These are phyloP conservation scores for Heliconius ethilla DNA, from an alignment of 2,888 invertebrate species.

Conservation along the genomic window DNA sequence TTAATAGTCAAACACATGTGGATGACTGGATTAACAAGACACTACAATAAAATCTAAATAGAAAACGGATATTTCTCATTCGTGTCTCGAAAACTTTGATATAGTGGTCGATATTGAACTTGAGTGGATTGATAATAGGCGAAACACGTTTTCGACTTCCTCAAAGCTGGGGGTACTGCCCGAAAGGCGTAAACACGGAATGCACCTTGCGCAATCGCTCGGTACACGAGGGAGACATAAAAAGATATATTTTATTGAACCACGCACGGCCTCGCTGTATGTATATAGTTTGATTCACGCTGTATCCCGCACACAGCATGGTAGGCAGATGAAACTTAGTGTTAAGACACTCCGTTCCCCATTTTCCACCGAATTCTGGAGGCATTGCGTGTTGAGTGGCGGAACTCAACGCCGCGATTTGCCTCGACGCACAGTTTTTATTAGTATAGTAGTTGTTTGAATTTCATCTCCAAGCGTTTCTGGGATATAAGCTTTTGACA, in stretches of 20 bases:
- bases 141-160: constrained; percentile 53
- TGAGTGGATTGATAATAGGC: constrained; percentile 53
- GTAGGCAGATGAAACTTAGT: too few species aligned
- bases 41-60: constrained; percentile 3
- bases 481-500: too few species aligned
- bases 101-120: constrained; percentile 50
- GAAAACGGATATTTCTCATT: constrained; percentile 13
- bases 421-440: too few species aligned
- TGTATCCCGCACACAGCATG: too few species aligned
- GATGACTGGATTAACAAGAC: not conserved
- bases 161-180: constrained; percentile 50
- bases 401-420: too few species aligned
- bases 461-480: too few species aligned
- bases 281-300: too few species aligned
- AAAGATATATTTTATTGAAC: constrained; percentile 74
- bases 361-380: too few species aligned
- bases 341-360: too few species aligned
- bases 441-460: too few species aligned
- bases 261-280: constrained; percentile 43
- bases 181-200: constrained; percentile 50
- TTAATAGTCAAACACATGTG: too few species aligned
- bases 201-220: constrained; percentile 61
- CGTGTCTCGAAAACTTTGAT: constrained; percentile 30
- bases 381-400: too few species aligned
- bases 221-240: constrained; percentile 70